Conservation (phyloP, 2,113 vertebrate genomes). For the Myrmecophaga tridactyla region DNA sequence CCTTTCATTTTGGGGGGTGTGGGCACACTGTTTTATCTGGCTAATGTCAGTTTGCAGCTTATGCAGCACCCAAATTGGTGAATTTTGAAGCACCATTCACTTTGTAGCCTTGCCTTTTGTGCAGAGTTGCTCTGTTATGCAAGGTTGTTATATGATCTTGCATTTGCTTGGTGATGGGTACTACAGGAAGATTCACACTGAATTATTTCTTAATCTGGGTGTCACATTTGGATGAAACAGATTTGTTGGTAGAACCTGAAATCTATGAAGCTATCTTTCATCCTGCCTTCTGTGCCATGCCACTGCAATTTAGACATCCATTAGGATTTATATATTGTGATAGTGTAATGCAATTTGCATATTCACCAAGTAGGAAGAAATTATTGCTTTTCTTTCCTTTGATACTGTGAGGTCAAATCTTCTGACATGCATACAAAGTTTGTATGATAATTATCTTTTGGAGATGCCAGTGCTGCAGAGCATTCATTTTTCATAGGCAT, state of each 20-base stretch:
- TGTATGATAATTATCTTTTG: not conserved
- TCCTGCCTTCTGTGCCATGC: not conserved
- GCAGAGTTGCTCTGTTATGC: accelerated
- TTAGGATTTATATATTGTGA: not conserved
- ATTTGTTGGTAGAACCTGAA: not conserved
- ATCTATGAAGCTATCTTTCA: not conserved
- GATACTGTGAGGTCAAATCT: conserved; percentile 3
- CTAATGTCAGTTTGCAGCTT: not conserved
- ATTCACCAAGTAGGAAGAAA: conserved; percentile 35
- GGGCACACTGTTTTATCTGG: not conserved
- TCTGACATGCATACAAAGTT: not conserved
- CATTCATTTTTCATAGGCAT: not conserved
- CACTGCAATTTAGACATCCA: not conserved
- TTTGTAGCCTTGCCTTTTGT: not conserved
- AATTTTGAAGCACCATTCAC: not conserved
- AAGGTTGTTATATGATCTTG: not conserved
- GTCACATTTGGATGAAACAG: not conserved
- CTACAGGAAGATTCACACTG: not conserved
- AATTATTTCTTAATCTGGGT: not conserved
- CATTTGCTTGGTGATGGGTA: not conserved
- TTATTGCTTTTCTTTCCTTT: conserved; percentile 25
- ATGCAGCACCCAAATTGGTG: not conserved
- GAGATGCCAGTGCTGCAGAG: not conserved
- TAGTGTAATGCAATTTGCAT: not conserved
- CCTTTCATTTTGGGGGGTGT: not conserved